Percentiles rank a stretch among this genome's conserved stretches.
Conservation (phyloP, 2,888 invertebrate genomes). For the Stegophylla sp. region DNA sequence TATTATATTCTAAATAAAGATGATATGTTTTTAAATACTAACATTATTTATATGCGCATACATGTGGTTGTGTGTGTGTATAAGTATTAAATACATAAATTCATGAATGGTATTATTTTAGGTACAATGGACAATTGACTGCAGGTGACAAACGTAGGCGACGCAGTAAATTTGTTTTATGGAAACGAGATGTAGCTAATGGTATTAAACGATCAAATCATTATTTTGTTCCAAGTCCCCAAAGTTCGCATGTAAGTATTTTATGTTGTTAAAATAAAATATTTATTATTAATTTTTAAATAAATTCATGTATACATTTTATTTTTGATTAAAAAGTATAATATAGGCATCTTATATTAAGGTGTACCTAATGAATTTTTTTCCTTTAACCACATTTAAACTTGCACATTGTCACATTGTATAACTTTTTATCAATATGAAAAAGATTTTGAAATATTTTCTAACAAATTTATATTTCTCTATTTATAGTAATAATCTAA, state of each 20-base stretch:
- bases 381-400: too few relatives aligned
- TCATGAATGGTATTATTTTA: slow-evolving; percentile 64
- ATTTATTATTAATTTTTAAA: background rate
- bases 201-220: slow-evolving; percentile 94
- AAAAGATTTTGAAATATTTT: background rate
- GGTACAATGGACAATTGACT: slow-evolving; percentile 93
- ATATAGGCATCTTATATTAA: too few relatives aligned
- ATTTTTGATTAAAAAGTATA: too few relatives aligned
- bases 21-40: background rate
- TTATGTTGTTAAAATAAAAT: slow-evolving; percentile 12
- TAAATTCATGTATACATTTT: too few relatives aligned
- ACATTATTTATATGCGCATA: too few relatives aligned
- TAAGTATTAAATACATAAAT: background rate
- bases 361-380: too few relatives aligned
- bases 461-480: background rate
- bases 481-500: background rate
- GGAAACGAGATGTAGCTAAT: slow-evolving; percentile 83
- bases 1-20: background rate
- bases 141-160: slow-evolving; percentile 92
- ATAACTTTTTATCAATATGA: background rate
- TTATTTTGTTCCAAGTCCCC: slow-evolving; percentile 94
- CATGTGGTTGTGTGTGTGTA: background rate
- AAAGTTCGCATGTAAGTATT: slow-evolving; percentile 74
- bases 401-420: too few relatives aligned
- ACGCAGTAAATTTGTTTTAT: slow-evolving; percentile 91